Evolutionary conservation across 2,797 vertebrate genomes (phyloP).

Genomic region (Centroberyx gerrardi): DNA sequence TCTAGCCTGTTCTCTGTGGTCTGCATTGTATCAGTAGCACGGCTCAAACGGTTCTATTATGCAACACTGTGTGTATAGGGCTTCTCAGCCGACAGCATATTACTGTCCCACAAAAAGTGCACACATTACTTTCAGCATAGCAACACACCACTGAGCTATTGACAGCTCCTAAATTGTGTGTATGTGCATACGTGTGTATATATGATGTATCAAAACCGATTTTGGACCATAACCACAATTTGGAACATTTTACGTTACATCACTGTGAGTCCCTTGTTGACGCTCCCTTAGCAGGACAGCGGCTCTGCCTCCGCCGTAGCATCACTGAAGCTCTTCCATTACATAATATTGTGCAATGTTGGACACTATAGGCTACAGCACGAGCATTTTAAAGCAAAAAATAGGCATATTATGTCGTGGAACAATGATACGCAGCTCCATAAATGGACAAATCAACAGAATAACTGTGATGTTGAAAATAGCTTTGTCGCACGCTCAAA

Average conservation of each 20-base stretch:
- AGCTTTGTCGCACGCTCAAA: no score
- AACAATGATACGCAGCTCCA: not conserved
- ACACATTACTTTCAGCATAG: not conserved
- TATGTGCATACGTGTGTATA: no score
- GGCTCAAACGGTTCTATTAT: slow-evolving; percentile 59
- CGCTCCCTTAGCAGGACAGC: not conserved
- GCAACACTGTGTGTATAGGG: slow-evolving; percentile 65
- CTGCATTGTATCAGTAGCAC: slow-evolving; percentile 63
- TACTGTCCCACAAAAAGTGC: slow-evolving; percentile 6
- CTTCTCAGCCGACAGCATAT: slow-evolving; percentile 52
- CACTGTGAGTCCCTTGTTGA: not conserved
- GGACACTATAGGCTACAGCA: slow-evolving; percentile 2
- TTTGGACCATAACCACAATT: not conserved
- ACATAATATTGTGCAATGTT: no score
- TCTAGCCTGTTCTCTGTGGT: slow-evolving; percentile 46
- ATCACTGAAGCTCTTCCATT: no score
- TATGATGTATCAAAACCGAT: no score
- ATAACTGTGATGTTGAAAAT: no score
- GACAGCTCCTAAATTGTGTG: not conserved
- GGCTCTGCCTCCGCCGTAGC: no score
- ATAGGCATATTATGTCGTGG: slow-evolving; percentile 1
- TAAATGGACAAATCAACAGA: no score
- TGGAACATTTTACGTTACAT: not conserved
- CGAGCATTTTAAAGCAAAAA: not conserved
- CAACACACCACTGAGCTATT: slow-evolving; percentile 3